Conservation (phyloP, 1,140 invertebrate species). For the Drosophila mauritiana region DNA sequence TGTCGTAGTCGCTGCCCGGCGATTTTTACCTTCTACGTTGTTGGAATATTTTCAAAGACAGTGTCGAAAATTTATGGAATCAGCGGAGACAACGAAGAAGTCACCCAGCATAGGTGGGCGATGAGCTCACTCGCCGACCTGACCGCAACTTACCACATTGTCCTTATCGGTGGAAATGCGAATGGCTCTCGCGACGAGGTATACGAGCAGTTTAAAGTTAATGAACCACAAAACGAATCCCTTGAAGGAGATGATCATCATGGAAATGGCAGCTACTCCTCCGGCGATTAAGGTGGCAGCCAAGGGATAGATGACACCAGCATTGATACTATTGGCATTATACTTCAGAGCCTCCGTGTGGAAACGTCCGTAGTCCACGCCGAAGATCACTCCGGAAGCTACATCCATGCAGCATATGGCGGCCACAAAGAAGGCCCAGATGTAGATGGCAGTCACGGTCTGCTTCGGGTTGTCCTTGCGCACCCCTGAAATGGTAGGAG, state of each 20-base stretch:
- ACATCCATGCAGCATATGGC: conserved; percentile 78
- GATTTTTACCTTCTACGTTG: conserved; percentile 34
- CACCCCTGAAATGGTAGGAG: conserved; percentile 44
- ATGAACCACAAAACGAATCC: conserved; percentile 79
- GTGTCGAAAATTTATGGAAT: conserved; percentile 30
- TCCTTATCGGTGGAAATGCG: conserved; percentile 69
- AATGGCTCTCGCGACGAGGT: conserved; percentile 51
- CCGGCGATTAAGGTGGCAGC: conserved; percentile 61
- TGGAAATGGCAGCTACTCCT: conserved; percentile 63
- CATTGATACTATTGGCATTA: conserved; percentile 57
- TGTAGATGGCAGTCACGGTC: conserved; percentile 49
- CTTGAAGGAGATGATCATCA: conserved; percentile 83
- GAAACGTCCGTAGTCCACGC: conserved; percentile 70
- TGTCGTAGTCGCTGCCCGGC: conserved; percentile 28
- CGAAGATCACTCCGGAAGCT: conserved; percentile 75
- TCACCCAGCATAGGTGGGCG: conserved; percentile 9
- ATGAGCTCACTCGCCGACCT: conserved; percentile 54
- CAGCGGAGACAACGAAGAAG: conserved; percentile 20
- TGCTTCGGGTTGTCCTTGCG: conserved; percentile 58
- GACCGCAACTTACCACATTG: conserved; percentile 61
- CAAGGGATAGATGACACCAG: conserved; percentile 26
- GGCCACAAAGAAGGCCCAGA: conserved; percentile 67
- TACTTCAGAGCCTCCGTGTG: conserved; percentile 29
- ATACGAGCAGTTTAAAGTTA: conserved; percentile 66
- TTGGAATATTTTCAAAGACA: conserved; percentile 41